A percentile compares a stretch with the other conserved stretches of the same genome.
Evolutionary conservation across 2,797 vertebrate genomes (phyloP).

Genomic region (Phoeniculus purpureus): DNA sequence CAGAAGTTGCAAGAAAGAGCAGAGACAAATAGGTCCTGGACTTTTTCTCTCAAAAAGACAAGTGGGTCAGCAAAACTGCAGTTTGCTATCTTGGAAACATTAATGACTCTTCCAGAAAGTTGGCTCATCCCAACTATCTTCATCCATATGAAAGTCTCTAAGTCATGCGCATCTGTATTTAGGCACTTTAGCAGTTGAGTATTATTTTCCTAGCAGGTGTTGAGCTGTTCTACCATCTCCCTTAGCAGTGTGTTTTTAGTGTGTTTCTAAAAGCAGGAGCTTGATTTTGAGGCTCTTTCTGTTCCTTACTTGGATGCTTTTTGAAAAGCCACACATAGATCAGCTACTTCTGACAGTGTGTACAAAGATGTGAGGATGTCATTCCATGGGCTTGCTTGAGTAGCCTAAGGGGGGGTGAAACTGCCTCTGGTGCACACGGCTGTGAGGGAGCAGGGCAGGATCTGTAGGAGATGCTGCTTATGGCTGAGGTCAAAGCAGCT

Average conservation of each 20-base stretch:
- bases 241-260: slow-evolving; percentile 37
- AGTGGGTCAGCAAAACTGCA: background rate
- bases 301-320: background rate
- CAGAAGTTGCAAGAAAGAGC: background rate
- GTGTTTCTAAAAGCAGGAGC: slow-evolving; percentile 37
- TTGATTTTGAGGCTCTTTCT: slow-evolving; percentile 38
- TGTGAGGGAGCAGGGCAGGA: background rate
- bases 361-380: background rate
- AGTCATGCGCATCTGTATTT: slow-evolving; percentile 25
- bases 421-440: rapidly evolving
- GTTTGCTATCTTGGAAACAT: background rate
- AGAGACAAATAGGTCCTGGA: background rate
- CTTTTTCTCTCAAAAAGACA: background rate
- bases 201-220: slow-evolving; percentile 46
- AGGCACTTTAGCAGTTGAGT: background rate
- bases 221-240: slow-evolving; percentile 44
- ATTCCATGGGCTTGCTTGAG: background rate
- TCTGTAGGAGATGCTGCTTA: rapidly evolving
- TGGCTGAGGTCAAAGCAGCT: background rate
- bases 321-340: background rate
- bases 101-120: background rate
- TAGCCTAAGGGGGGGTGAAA: background rate
- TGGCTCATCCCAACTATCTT: background rate
- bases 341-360: rapidly evolving
- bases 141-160: background rate